A percentile compares a stretch with the other conserved stretches of the same genome.
phyloP scores from a whole-genome alignment of 2,113 vertebrate genomes.

The Oxyruncus cristatus region DNA sequence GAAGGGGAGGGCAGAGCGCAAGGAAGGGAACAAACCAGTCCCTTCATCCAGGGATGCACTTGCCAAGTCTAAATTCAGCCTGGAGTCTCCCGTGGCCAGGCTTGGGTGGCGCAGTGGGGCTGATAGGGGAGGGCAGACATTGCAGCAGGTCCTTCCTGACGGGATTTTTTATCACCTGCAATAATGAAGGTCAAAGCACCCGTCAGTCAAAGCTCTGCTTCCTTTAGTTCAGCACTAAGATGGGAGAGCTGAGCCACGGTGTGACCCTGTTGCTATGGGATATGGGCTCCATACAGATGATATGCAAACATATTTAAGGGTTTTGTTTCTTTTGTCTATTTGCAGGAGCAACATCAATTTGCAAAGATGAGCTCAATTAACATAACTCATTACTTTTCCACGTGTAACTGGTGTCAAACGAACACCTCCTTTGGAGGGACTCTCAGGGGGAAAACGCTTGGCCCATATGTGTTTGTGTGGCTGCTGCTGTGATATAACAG shows the following conservation, averaged over 20 bases:
- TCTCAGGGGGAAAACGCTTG: background rate
- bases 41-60: accelerated
- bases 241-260: background rate
- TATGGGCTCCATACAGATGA: background rate
- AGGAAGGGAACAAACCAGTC: accelerated
- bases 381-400: background rate
- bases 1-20: background rate
- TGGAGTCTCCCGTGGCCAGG: background rate
- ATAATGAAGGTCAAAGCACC: background rate
- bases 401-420: background rate
- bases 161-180: background rate
- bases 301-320: background rate
- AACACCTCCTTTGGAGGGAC: background rate
- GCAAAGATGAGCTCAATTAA: background rate
- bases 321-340: background rate
- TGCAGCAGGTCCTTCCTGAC: background rate
- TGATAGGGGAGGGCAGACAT: accelerated
- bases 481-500: background rate
- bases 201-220: accelerated
- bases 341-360: background rate
- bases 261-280: background rate
- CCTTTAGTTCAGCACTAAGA: background rate
- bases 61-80: accelerated
- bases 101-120: background rate
- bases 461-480: accelerated